Conservation (phyloP, 2,113 vertebrate genomes). For the Mastomys coucha region DNA sequence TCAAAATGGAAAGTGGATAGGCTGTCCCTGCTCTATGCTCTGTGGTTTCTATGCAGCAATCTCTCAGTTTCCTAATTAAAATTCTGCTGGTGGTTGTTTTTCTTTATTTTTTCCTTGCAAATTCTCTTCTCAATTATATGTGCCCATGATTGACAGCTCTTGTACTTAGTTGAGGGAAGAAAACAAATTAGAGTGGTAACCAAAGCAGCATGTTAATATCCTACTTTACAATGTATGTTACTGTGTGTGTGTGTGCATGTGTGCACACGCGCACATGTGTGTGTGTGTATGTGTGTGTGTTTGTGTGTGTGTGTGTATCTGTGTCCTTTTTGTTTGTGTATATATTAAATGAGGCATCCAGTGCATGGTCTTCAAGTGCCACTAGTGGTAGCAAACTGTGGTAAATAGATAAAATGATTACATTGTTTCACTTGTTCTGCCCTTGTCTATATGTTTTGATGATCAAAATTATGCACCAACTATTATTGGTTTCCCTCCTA, state of each 20-base stretch:
- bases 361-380: not conserved
- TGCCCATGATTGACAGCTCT: not conserved
- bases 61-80: conserved; percentile 16
- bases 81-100: not conserved
- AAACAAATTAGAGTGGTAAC: not conserved
- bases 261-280: too few relatives aligned
- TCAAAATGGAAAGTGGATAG: conserved; percentile 46
- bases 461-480: not conserved
- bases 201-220: not conserved
- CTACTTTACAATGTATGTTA: not conserved
- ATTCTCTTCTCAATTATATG: not conserved
- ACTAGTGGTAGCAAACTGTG: not conserved
- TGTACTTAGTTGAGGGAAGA: not conserved
- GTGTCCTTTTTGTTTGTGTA: not conserved
- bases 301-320: not conserved
- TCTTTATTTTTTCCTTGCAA: not conserved
- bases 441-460: not conserved
- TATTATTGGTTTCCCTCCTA: not conserved
- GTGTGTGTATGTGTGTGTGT: not conserved
- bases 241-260: not conserved
- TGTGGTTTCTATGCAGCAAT: not conserved
- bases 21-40: not conserved
- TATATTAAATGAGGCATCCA: not conserved
- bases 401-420: not conserved
- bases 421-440: not conserved